Evolutionary conservation across 1,140 invertebrate genomes (phyloP).

Genomic region (Drosophila eugracilis): DNA sequence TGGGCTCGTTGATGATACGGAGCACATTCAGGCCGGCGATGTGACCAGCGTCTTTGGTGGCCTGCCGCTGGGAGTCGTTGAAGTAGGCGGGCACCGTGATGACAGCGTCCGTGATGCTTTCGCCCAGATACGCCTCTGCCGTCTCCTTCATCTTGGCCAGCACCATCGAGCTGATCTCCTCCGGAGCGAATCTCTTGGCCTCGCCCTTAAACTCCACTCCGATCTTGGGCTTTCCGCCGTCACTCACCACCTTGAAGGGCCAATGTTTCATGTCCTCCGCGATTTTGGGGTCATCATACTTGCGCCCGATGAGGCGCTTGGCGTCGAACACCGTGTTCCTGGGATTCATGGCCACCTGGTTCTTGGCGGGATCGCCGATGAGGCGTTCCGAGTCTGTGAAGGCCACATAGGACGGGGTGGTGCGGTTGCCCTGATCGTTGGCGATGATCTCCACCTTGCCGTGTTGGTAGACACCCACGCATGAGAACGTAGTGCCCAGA

Average conservation of each 20-base stretch:
- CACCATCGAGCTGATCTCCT: slow-evolving; percentile 93
- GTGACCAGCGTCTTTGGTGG: slow-evolving; percentile 88
- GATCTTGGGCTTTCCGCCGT: slow-evolving; percentile 89
- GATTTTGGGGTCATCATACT: slow-evolving; percentile 89
- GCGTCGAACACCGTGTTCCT: slow-evolving; percentile 84
- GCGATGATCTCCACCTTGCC: slow-evolving; percentile 96
- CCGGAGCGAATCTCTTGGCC: slow-evolving; percentile 89
- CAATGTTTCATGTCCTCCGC: slow-evolving; percentile 91
- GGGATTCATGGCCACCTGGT: slow-evolving; percentile 85
- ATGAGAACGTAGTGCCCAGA: slow-evolving; percentile 92
- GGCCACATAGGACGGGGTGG: slow-evolving; percentile 97
- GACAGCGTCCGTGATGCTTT: slow-evolving; percentile 88
- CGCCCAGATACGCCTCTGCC: slow-evolving; percentile 91
- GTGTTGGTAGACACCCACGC: slow-evolving; percentile 92
- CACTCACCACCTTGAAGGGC: slow-evolving; percentile 90
- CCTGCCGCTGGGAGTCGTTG: slow-evolving; percentile 88
- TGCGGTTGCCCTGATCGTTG: slow-evolving; percentile 97
- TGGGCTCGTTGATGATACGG: slow-evolving; percentile 91
- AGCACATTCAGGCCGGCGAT: slow-evolving; percentile 89
- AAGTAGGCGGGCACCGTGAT: slow-evolving; percentile 88
- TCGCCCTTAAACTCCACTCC: slow-evolving; percentile 91
- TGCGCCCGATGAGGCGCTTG: slow-evolving; percentile 88
- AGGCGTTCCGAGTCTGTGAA: slow-evolving; percentile 98
- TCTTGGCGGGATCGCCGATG: slow-evolving; percentile 97
- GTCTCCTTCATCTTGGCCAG: slow-evolving; percentile 93